A percentile compares a stretch with the other conserved stretches of the same genome.
These are phyloP conservation scores for Halcyon leucocephala DNA, from an alignment of 2,797 vertebrate species.

Conservation along the genomic window DNA sequence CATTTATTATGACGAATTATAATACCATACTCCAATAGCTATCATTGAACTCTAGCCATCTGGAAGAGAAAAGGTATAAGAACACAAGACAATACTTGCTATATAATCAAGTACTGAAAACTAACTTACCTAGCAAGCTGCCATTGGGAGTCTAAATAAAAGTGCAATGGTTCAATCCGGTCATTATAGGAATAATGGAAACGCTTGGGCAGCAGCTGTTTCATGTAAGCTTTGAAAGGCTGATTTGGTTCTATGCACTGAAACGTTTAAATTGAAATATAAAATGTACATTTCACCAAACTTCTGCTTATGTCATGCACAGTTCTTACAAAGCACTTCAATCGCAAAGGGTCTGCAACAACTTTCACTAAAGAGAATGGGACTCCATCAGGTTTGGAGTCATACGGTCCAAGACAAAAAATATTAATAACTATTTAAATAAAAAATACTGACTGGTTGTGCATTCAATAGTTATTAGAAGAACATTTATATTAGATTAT, in stretches of 20 bases:
- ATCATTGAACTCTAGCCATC: neutral
- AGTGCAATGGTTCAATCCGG: constrained; percentile 88
- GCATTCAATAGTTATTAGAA: neutral
- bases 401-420: neutral
- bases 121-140: constrained; percentile 89
- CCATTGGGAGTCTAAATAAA: constrained; percentile 91
- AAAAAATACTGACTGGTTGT: neutral
- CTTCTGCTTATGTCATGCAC: neutral
- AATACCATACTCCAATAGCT: neutral
- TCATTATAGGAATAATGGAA: constrained; percentile 88
- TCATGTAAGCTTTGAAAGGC: constrained; percentile 91
- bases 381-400: neutral
- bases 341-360: neutral
- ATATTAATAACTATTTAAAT: neutral
- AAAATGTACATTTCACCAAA: neutral
- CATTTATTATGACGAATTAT: neutral
- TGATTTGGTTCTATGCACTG: constrained; percentile 89
- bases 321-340: neutral
- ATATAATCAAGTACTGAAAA: neutral
- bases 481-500: neutral
- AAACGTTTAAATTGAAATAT: constrained; percentile 51
- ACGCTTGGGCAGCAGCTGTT: constrained; percentile 90
- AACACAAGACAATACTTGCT: neutral
- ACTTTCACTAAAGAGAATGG: neutral
- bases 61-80: neutral